phyloP scores from a whole-genome alignment of 2,113 vertebrate species.

The Notarius quadriscutis region DNA sequence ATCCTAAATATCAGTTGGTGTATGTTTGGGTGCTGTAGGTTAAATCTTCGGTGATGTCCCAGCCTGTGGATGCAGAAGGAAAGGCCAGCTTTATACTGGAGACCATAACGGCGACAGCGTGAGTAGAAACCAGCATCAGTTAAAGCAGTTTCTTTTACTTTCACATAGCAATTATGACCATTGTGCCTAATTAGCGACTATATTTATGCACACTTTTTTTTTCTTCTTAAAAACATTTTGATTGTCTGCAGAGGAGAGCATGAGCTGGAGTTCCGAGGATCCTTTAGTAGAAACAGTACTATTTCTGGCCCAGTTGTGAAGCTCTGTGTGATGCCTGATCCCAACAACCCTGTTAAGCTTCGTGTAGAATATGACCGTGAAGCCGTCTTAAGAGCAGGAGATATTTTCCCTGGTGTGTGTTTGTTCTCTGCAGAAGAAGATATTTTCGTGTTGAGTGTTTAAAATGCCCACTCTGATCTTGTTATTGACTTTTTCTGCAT shows the following conservation, averaged over 20 bases:
- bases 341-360: constrained; percentile 80
- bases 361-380: constrained; percentile 76
- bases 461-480: background rate
- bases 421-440: background rate
- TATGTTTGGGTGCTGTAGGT: constrained; percentile 58
- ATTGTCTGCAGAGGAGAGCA: constrained; percentile 80
- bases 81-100: constrained; percentile 77
- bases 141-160: background rate
- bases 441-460: background rate
- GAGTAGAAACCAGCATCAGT: constrained; percentile 61
- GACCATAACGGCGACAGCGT: constrained; percentile 80
- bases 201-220: constrained; percentile 15
- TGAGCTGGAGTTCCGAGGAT: constrained; percentile 72
- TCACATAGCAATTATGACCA: background rate
- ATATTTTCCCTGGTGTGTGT: constrained; percentile 80
- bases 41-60: constrained; percentile 50
- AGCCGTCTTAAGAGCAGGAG: constrained; percentile 76
- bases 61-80: constrained; percentile 77
- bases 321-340: constrained; percentile 83
- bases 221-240: background rate
- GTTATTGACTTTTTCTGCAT: background rate
- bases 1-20: background rate
- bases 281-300: constrained; percentile 64
- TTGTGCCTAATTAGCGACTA: background rate
- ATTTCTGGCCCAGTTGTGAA: constrained; percentile 78